Evolutionary conservation across 2,888 invertebrate genomes (phyloP).

Genomic region (Cheilosia impressa): DNA sequence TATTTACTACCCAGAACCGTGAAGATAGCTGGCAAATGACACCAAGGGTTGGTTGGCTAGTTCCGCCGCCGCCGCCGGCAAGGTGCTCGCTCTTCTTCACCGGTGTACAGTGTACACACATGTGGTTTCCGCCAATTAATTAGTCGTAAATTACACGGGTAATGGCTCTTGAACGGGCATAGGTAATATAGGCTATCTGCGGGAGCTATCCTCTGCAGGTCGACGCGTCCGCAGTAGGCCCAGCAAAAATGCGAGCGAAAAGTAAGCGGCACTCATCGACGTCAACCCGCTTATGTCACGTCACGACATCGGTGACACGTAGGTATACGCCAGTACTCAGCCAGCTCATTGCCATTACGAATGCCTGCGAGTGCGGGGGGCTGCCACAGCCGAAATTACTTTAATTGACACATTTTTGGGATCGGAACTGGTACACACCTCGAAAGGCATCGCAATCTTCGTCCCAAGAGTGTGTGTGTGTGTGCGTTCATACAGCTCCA

Average conservation of each 20-base stretch:
- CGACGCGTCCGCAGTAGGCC: not conserved
- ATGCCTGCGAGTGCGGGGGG: constrained; percentile 40
- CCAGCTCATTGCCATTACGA: constrained; percentile 10
- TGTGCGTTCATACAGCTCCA: constrained; percentile 45
- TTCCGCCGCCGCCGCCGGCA: constrained; percentile 19
- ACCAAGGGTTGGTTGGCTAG: constrained; percentile 7
- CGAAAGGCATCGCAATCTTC: constrained; percentile 53
- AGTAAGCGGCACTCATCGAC: constrained; percentile 19
- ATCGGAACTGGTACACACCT: constrained; percentile 69
- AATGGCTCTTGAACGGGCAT: constrained; percentile 67
- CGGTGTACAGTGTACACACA: constrained; percentile 36
- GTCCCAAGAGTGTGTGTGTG: not conserved
- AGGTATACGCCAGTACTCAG: not conserved
- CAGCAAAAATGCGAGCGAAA: not conserved
- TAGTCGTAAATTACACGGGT: constrained; percentile 75
- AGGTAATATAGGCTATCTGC: constrained; percentile 52
- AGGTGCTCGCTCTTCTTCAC: constrained; percentile 49
- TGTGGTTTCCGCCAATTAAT: constrained; percentile 75
- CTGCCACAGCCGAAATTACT: constrained; percentile 58
- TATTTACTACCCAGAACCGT: constrained; percentile 70
- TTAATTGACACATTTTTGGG: constrained; percentile 75
- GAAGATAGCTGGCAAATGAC: constrained; percentile 71
- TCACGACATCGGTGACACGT: constrained; percentile 59
- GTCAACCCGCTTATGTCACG: constrained; percentile 63
- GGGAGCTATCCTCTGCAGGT: constrained; percentile 69